A percentile compares a stretch with the other conserved stretches of the same genome.
Conservation (phyloP, 2,888 invertebrate genomes). For the Horisme vitalbata region DNA sequence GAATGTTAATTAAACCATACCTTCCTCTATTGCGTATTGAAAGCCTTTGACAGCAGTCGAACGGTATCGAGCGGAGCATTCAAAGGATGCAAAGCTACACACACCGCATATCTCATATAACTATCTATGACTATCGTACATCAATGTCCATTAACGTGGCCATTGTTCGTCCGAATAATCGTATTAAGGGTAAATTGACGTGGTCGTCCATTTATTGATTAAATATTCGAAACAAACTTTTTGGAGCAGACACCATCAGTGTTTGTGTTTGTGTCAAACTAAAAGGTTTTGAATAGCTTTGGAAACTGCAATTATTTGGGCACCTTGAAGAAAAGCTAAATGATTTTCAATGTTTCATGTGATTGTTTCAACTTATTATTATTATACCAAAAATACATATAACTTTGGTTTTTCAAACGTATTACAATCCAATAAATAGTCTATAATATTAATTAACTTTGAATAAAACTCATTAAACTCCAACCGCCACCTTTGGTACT, state of each 20-base stretch:
- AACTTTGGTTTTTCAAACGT: too few relatives aligned
- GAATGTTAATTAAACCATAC: not conserved
- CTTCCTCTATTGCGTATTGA: conserved; percentile 2
- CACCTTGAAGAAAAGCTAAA: not conserved
- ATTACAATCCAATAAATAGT: too few relatives aligned
- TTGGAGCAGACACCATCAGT: not conserved
- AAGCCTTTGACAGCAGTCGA: conserved; percentile 13
- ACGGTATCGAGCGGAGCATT: conserved; percentile 6
- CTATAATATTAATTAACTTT: too few relatives aligned
- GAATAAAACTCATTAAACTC: too few relatives aligned
- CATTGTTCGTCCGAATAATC: conserved; percentile 49
- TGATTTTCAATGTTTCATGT: not conserved
- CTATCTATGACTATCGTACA: conserved; percentile 25
- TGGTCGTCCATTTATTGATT: conserved; percentile 40
- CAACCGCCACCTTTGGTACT: too few relatives aligned
- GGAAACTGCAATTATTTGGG: not conserved
- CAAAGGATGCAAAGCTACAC: conserved; percentile 18
- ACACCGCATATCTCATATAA: not conserved
- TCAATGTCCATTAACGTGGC: conserved; percentile 45
- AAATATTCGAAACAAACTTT: conserved; percentile 29
- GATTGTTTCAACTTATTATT: too few relatives aligned
- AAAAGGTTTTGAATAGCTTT: not conserved
- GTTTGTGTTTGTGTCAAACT: not conserved
- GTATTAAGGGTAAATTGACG: conserved; percentile 53
- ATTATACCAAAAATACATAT: too few relatives aligned